Conservation (phyloP, 1,140 invertebrate genomes). For the Trichomalopsis sarcophagae region DNA sequence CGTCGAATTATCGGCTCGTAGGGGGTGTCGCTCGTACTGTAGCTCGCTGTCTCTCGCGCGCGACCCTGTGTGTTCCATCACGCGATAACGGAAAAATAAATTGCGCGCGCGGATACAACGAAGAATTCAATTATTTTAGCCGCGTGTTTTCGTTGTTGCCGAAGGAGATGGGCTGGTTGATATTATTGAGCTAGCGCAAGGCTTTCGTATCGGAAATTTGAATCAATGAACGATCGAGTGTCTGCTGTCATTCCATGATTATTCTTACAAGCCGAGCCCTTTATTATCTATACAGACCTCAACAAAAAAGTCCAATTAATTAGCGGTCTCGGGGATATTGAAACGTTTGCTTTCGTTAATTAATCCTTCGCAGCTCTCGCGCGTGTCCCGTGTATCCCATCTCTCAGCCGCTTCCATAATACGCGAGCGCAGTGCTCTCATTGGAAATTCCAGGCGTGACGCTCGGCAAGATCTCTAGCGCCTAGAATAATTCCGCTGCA, state of each 20-base stretch:
- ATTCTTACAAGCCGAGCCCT: neutral
- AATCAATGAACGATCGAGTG: too few relatives aligned
- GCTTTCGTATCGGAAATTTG: too few relatives aligned
- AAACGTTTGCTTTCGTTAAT: conserved; percentile 38
- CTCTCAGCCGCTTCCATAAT: conserved; percentile 9
- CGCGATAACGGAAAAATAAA: conserved; percentile 31
- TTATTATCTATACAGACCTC: neutral
- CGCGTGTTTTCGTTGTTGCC: neutral
- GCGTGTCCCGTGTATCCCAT: neutral
- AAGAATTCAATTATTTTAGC: neutral
- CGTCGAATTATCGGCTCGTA: conserved; percentile 37
- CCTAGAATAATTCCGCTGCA: conserved; percentile 16
- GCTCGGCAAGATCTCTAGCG: neutral
- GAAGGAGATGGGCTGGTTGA: neutral
- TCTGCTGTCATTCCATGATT: neutral
- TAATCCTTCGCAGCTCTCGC: neutral
- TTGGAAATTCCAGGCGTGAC: conserved; percentile 37
- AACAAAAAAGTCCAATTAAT: neutral
- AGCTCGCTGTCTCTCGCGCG: neutral
- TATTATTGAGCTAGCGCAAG: neutral
- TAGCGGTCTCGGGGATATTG: neutral
- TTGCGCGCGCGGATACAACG: neutral
- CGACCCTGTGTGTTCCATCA: neutral
- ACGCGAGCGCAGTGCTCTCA: neutral
- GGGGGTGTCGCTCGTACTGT: neutral